Percentiles rank a stretch among this genome's conserved stretches.
phyloP scores from a whole-genome alignment of 2,888 invertebrate genomes.

The Strigamia transsilvanica region DNA sequence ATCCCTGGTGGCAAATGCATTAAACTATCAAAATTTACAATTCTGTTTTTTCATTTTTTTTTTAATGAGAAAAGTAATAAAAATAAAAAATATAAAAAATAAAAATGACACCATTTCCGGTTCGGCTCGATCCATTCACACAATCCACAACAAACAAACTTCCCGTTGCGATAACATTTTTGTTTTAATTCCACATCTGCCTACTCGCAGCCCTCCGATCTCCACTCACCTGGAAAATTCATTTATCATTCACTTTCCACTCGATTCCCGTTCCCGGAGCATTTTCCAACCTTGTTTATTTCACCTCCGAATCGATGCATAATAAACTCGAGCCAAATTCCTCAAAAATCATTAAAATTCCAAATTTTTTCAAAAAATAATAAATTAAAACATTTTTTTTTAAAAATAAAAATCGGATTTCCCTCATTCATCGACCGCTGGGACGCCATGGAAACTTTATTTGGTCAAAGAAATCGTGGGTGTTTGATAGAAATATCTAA shows the following conservation, averaged over 20 bases:
- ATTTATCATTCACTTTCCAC: conserved; percentile 15
- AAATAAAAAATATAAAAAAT: background rate
- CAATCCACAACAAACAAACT: background rate
- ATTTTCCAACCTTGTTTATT: background rate
- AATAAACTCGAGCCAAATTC: background rate
- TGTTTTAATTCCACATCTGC: background rate
- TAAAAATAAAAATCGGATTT: background rate
- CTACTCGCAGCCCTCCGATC: background rate
- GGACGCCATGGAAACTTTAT: no score
- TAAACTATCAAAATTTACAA: background rate
- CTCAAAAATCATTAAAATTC: background rate
- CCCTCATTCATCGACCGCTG: background rate
- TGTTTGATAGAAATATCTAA: no score
- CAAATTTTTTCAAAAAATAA: background rate
- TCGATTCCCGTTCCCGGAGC: background rate
- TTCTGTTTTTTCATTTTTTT: background rate
- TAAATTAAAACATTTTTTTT: background rate
- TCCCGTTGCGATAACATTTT: background rate
- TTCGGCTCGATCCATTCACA: no score
- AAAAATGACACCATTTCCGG: no score
- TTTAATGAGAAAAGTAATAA: no score
- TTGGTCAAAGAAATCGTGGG: no score
- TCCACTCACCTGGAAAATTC: background rate
- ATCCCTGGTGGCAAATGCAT: background rate
- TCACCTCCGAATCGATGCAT: conserved; percentile 6